phyloP scores from a whole-genome alignment of 2,888 invertebrate genomes.

The Melanchra persicariae region DNA sequence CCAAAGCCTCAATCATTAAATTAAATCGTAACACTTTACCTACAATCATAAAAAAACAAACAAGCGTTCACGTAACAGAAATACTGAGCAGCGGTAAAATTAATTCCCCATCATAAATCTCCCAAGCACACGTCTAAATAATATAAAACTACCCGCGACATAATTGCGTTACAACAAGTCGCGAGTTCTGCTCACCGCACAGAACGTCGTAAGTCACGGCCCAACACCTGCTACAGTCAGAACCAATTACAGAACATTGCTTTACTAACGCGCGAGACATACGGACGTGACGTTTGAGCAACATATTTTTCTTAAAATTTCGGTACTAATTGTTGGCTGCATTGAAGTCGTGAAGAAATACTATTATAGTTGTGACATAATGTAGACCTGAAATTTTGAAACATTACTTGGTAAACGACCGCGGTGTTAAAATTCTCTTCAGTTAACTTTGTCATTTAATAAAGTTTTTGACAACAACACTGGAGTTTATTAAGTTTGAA shows the following conservation, averaged over 20 bases:
- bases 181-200: conserved; percentile 61
- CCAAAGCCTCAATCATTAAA: too few relatives aligned
- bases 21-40: too few relatives aligned
- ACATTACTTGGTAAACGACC: too few relatives aligned
- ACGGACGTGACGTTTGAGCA: conserved; percentile 54
- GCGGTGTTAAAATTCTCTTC: too few relatives aligned
- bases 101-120: conserved; percentile 2
- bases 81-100: background rate
- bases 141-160: conserved; percentile 65
- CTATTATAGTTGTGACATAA: too few relatives aligned
- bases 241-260: conserved; percentile 81
- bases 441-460: too few relatives aligned
- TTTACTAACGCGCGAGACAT: conserved; percentile 65
- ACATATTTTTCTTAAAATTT: background rate
- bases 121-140: conserved; percentile 48
- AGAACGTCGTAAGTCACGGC: conserved; percentile 79
- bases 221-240: conserved; percentile 85
- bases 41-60: background rate
- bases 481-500: too few relatives aligned
- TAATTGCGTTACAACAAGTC: conserved; percentile 63
- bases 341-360: background rate
- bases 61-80: background rate
- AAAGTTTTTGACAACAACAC: too few relatives aligned
- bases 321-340: background rate
- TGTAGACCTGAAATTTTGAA: too few relatives aligned